phyloP scores from a whole-genome alignment of 2,888 invertebrate species.

The Gastracanthus pulcherrimus region DNA sequence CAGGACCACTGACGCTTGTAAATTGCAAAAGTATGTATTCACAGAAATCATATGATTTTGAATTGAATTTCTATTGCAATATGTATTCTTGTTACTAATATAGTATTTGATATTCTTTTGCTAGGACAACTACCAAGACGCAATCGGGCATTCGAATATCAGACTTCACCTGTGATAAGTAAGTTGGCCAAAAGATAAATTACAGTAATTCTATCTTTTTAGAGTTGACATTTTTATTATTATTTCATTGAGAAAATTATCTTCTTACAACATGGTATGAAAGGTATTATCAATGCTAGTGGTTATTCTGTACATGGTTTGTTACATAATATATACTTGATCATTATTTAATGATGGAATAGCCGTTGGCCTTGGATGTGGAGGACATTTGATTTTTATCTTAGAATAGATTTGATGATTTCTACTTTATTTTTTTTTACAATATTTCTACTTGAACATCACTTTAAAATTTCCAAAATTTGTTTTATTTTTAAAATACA shows the following conservation, averaged over 20 bases:
- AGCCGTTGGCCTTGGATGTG: slow-evolving; percentile 43
- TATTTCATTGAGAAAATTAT: neutral
- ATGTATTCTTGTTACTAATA: neutral
- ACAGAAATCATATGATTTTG: slow-evolving; percentile 4
- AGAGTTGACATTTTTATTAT: neutral
- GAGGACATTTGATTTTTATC: neutral
- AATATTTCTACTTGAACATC: neutral
- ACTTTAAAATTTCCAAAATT: neutral
- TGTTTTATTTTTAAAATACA: neutral
- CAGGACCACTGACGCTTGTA: slow-evolving; percentile 78
- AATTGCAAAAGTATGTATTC: slow-evolving; percentile 75
- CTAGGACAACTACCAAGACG: slow-evolving; percentile 65
- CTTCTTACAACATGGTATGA: neutral
- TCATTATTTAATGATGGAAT: slow-evolving; percentile 18
- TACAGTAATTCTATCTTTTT: slow-evolving; percentile 1
- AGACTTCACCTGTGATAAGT: slow-evolving; percentile 83
- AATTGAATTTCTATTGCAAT: neutral
- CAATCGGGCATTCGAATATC: slow-evolving; percentile 64
- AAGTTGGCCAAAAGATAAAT: slow-evolving; percentile 70
- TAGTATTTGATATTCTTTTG: slow-evolving; percentile 57
- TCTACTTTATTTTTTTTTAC: neutral
- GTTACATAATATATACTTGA: slow-evolving; percentile 39
- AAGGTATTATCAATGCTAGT: neutral
- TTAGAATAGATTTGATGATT: neutral
- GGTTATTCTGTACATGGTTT: neutral